Base-by-base conservation (phyloP, 2,113 vertebrate species). In the Ptyas mucosa region DNA sequence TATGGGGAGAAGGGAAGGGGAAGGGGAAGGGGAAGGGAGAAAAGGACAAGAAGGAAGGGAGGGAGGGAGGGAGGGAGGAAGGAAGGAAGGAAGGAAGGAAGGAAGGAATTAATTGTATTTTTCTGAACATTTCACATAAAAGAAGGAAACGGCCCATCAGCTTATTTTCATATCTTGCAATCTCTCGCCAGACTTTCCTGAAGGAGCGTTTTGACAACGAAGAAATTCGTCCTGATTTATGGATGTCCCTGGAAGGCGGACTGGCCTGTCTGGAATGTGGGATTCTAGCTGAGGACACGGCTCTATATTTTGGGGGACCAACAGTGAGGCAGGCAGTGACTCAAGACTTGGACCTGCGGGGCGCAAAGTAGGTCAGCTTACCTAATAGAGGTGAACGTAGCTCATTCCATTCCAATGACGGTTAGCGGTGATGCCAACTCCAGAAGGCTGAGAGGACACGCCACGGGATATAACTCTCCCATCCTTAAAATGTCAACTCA, bases 141-240 rank as follows among this genome's bases (percentile, higher is more conserved):
- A 24, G 21, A 55, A 8, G 5, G 14, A n/a, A 3, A 81, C 7
- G 51, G 29, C 5, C 12, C 29, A 15, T 61, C 89, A 39, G 0
- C n/a, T 15, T 4, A 49, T 93, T 91, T 69, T 92, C 52, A 86
- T 55, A n/a, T 90, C 26, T 95, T 88, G 12, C 94, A 89, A 46
- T 23, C 3, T 92, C 93, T 52, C 51, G 87, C 12, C 95, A 99
- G 99, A 98, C 98, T 11, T 99, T 98, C 95, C 97, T 99, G 93
- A 99, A 99, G 96, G 99, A 99, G 93, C 99, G 99, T 34, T 99
- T 99, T 95, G 99, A 99, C 97, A 99, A 98, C 96, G 99, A 99
- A 92, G 99, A 99, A 89, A 95, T 98, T 61, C 98, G 98, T n/a
- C 98, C 98, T 29, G 98, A 98, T 51, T 97, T 99, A 88, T 99